Evolutionary conservation across 1,140 invertebrate species (phyloP), one percentile per base, ranked within the genome.

Genomic region (Harpegnathos saltator): DNA sequence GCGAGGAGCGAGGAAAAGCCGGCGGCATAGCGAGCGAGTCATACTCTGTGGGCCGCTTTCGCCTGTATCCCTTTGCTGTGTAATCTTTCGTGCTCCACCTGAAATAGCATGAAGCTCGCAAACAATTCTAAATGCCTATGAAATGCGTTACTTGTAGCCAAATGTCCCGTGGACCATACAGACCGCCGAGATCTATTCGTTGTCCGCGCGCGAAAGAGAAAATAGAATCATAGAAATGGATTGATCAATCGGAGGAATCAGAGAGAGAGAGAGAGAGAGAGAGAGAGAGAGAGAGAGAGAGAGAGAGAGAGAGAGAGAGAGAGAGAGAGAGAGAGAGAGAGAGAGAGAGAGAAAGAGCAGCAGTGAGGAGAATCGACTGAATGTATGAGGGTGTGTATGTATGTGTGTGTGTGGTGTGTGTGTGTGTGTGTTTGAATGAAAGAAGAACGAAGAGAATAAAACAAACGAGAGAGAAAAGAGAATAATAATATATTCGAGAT

Each of bases 161-260:
- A 94, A 94, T 93, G 92, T 93, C 91, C 89, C 90, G 91, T 91
- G 92, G 91, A 93, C 89, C 91, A 91, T 92, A 90, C 88, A 91
- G 88, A 93, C 87, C 90, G 91, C 89, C 90, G 89, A 89, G 85
- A 91, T 91, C 88, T 89, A 84, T 88, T 86, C 85, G 85, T 89
- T 88, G 82, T 82, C 74, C 68, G 69, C 86, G 83, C 63, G 84
- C 63, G 24, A 29, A 56, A 50, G 19, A 65, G 62, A 24, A 66
- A 59, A 78, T 44, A 9, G 38, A 56, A 11, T 52, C 33, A 87
- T 50, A 89, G 80, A 63, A 71, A 44, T 44, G 83, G 9, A 2
- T 17, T 4, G 14, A 66, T n/a, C 17, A 11, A 66, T 59, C 62
- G 14, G 58, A 54, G 29, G 5, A 58, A 68, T n/a, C 38, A 29